Evolutionary conservation across 2,113 vertebrate genomes (phyloP).

Genomic region (Chionomys nivalis): DNA sequence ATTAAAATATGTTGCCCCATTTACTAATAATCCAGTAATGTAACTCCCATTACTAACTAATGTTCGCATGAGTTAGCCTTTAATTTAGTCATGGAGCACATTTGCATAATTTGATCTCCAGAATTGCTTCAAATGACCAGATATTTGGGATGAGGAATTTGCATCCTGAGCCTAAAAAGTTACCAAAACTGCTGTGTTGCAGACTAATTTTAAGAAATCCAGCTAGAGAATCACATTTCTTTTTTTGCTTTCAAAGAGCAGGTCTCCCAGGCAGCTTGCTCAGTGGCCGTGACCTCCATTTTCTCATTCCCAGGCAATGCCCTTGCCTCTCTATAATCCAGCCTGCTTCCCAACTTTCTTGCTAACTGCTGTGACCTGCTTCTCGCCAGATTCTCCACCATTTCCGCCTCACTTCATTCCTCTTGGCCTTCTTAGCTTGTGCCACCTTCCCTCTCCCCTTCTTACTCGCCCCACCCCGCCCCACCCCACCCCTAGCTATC

Average conservation of each 20-base stretch:
- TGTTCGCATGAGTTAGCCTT: slow-evolving; percentile 40
- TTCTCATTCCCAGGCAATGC: slow-evolving; percentile 8
- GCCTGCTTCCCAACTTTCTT: neutral
- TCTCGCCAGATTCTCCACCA: neutral
- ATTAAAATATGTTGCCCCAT: slow-evolving; percentile 34
- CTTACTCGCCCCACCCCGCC: neutral
- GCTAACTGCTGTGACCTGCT: neutral
- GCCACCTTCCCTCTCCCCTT: neutral
- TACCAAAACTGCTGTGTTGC: slow-evolving; percentile 25
- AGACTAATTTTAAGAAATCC: slow-evolving; percentile 43
- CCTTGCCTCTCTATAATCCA: slow-evolving; percentile 12
- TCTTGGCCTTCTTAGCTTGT: neutral
- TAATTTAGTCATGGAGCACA: slow-evolving; percentile 52
- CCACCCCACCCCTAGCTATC: neutral
- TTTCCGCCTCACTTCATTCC: neutral
- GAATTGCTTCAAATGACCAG: slow-evolving; percentile 56
- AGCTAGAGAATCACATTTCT: neutral
- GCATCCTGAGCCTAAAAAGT: slow-evolving; percentile 52
- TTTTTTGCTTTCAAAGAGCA: neutral
- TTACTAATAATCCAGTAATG: slow-evolving; percentile 64
- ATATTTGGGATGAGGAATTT: slow-evolving; percentile 65
- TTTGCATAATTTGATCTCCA: slow-evolving; percentile 66
- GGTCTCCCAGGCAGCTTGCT: neutral
- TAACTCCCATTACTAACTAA: slow-evolving; percentile 45
- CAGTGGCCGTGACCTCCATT: neutral